A percentile compares a stretch with the other conserved stretches of the same genome.
phyloP scores from a whole-genome alignment of 37 sponge, comb jelly and placozoan species.

The Tethya wilhelma region DNA sequence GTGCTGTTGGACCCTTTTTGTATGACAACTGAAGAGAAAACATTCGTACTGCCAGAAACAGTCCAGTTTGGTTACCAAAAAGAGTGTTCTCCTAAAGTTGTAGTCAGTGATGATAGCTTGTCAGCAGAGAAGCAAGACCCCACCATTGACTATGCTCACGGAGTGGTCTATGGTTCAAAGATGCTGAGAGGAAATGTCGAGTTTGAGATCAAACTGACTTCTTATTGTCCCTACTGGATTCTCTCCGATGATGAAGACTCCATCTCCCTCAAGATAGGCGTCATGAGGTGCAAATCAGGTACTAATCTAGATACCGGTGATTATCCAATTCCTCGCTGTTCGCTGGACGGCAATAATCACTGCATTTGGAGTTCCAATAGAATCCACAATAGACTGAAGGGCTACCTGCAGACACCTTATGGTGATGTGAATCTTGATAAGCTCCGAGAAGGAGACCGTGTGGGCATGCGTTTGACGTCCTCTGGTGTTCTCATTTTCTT shows the following conservation, averaged over 20 bases:
- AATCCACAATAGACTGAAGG: constrained; percentile 56
- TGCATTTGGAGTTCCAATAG: constrained; percentile 86
- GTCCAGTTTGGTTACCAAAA: constrained; percentile 59
- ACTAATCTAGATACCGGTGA: not conserved
- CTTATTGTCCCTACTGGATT: constrained; percentile 79
- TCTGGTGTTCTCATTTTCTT: constrained; percentile 74
- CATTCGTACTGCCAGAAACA: constrained; percentile 41
- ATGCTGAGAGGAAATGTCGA: constrained; percentile 68
- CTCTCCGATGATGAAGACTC: too few species aligned
- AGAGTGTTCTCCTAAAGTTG: constrained; percentile 38
- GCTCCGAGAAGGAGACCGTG: constrained; percentile 57
- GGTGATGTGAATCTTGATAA: constrained; percentile 66
- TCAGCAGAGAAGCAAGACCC: constrained; percentile 73
- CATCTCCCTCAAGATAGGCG: constrained; percentile 83
- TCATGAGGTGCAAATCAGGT: constrained; percentile 41
- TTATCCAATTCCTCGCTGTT: constrained; percentile 78
- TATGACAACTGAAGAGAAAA: too few species aligned
- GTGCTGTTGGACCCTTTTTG: too few species aligned
- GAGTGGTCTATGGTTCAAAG: constrained; percentile 65
- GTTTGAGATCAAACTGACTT: constrained; percentile 73
- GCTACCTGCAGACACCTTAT: constrained; percentile 36
- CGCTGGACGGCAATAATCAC: constrained; percentile 71
- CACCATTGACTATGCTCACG: constrained; percentile 65
- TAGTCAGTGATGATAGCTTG: constrained; percentile 41
- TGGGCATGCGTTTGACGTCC: constrained; percentile 61